Base-by-base conservation (phyloP, 2,113 vertebrate genomes). In the Speoplatyrhinus poulsoni region DNA sequence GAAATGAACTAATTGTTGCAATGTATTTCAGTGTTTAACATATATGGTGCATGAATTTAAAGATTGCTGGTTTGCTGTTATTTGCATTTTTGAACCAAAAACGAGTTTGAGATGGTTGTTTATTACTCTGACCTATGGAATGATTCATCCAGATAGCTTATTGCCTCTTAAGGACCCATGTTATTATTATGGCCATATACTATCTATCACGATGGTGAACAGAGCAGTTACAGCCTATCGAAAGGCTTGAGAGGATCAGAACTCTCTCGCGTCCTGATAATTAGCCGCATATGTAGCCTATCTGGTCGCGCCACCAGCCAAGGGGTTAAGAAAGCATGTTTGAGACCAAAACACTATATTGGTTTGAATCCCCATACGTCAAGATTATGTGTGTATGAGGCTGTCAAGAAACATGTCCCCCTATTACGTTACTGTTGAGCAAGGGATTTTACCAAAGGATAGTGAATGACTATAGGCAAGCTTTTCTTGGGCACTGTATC, bases 211-310 rank as follows among this genome's bases (percentile, higher is more conserved):
- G 75, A 62, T 6, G 46, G 50, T 60, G 64, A 17, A 65, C 67
- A 63, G 62, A 75, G 26, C 76, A 61, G 61, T 79, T 64, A 56
- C 19, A 66, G 66, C 15, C 41, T n/a, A 49, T 16, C 12, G 54
- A 88, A 78, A 81, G 75, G 72, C 57, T 86, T 87, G 86, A 66
- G 74, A 69, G 77, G 85, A 87, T 88, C 72, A 88, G 76, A 73
- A 62, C 62, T 59, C 12, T 0, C 9, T 15, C n/a, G 15, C 55
- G 46, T 60, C 54, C 63, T 67, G 17, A 7, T 88, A 78, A 87
- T 87, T 76, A 59, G 36, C 62, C 59, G 26, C 11, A 79, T 81
- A 79, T 81, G 55, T 56, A 26, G 26, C 26, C 26, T 19, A 67
- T 32, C 19, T 26, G 47, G 17, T 63, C 6, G 47, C 16, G 1